A percentile compares a stretch with the other conserved stretches of the same genome.
These are phyloP conservation scores for Theristicus caerulescens DNA, from an alignment of 2,113 vertebrate genomes.

Conservation along the genomic window DNA sequence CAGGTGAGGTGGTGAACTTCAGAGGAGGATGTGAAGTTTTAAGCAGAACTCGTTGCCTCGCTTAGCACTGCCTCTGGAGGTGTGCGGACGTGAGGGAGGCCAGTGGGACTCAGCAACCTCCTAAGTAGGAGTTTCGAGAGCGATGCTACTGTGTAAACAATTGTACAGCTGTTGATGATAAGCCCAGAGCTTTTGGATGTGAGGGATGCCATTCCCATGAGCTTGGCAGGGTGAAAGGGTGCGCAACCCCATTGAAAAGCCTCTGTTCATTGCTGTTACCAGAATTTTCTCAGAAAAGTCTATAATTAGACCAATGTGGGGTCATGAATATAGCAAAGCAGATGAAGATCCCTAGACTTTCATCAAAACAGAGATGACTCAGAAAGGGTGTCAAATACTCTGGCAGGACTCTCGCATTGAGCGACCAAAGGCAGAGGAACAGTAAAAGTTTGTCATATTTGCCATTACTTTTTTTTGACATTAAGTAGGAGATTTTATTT, in stretches of 20 bases:
- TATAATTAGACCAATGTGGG: background rate
- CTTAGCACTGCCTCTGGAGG: background rate
- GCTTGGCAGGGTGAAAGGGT: background rate
- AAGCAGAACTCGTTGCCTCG: background rate
- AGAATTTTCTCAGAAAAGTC: background rate
- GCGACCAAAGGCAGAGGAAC: background rate
- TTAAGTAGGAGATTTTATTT: background rate
- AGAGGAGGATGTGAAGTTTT: background rate
- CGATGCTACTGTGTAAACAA: background rate
- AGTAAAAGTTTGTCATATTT: background rate
- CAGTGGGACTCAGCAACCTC: background rate
- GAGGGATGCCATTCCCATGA: background rate
- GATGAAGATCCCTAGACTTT: background rate
- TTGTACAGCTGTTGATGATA: background rate
- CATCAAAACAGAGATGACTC: background rate
- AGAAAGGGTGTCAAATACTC: background rate
- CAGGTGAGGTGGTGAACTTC: background rate
- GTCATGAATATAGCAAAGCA: background rate
- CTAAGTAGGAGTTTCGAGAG: background rate
- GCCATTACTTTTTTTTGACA: background rate
- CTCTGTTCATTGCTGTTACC: background rate
- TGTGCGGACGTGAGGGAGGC: background rate
- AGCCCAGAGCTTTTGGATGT: background rate
- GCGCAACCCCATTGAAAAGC: background rate
- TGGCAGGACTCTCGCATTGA: background rate